phyloP scores from a whole-genome alignment of 2,113 vertebrate genomes.

The Terrapene triunguis region DNA sequence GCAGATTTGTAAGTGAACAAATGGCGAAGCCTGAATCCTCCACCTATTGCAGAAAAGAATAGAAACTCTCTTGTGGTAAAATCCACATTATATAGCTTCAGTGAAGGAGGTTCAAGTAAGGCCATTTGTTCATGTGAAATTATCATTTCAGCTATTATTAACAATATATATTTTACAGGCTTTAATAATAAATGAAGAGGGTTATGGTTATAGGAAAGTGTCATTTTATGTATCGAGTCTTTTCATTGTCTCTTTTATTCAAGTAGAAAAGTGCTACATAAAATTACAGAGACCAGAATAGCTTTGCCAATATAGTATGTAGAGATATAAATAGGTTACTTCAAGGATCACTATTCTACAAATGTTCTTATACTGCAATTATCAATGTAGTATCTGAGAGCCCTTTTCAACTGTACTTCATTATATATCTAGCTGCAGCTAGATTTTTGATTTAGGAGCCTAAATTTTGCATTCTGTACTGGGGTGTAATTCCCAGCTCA shows the following conservation, averaged over 20 bases:
- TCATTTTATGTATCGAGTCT: not conserved
- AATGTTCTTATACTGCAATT: not conserved
- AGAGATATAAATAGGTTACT: not conserved
- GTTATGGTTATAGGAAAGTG: not conserved
- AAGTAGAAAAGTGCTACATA: not conserved
- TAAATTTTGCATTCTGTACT: not conserved
- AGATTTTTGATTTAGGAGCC: not conserved
- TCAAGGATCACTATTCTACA: not conserved
- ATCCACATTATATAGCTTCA: not conserved
- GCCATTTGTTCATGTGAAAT: not conserved
- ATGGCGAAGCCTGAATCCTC: not conserved
- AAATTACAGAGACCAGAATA: not conserved
- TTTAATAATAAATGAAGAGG: not conserved
- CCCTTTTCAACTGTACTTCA: not conserved
- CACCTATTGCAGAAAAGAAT: not conserved
- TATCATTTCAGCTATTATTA: not conserved
- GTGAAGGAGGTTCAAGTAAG: not conserved
- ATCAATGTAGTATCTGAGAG: not conserved
- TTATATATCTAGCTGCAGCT: not conserved
- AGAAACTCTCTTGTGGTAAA: not conserved
- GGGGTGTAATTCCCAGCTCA: not conserved
- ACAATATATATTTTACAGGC: not conserved
- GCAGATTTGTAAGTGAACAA: not conserved
- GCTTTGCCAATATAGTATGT: not conserved
- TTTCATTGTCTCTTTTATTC: not conserved